Evolutionary conservation across 53 echinoderm and acorn worm genomes (phyloP).

Genomic region (Crossaster papposus): DNA sequence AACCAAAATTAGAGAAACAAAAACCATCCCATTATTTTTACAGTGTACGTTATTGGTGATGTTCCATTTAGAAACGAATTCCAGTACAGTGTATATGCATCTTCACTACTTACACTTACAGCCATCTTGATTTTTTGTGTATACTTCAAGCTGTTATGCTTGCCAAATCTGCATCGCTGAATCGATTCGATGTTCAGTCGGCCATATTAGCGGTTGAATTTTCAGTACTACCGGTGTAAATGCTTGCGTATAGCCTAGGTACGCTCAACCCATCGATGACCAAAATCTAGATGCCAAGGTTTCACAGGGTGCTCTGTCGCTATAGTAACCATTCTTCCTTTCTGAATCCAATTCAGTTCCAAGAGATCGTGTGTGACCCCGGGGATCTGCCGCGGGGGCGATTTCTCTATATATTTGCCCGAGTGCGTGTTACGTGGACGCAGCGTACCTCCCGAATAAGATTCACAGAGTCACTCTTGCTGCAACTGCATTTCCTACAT

Average conservation of each 20-base stretch:
- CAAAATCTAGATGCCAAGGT: constrained; percentile 60
- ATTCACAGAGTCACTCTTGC: constrained; percentile 49
- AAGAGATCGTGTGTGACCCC: constrained; percentile 60
- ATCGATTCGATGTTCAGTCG: constrained; percentile 44
- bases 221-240: constrained; percentile 19
- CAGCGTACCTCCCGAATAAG: constrained; percentile 49
- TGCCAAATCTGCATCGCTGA: constrained; percentile 23
- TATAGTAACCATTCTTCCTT: constrained; percentile 58
- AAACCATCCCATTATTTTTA: too few species aligned
- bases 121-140: not conserved
- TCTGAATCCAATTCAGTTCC: constrained; percentile 53
- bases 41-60: too few species aligned
- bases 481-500: constrained; percentile 54
- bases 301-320: constrained; percentile 38
- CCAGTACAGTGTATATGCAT: not conserved
- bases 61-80: not conserved
- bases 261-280: constrained; percentile 40
- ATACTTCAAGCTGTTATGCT: constrained; percentile 9
- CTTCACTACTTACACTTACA: too few species aligned
- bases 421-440: constrained; percentile 56
- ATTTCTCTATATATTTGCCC: constrained; percentile 39
- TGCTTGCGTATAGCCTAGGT: constrained; percentile 1
- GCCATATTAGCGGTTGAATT: constrained; percentile 41
- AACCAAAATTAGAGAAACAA: too few species aligned
- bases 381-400: constrained; percentile 48